Percentiles rank a stretch among this genome's conserved stretches.
phyloP scores from a whole-genome alignment of 2,113 vertebrate genomes.

The Camelus bactrianus region DNA sequence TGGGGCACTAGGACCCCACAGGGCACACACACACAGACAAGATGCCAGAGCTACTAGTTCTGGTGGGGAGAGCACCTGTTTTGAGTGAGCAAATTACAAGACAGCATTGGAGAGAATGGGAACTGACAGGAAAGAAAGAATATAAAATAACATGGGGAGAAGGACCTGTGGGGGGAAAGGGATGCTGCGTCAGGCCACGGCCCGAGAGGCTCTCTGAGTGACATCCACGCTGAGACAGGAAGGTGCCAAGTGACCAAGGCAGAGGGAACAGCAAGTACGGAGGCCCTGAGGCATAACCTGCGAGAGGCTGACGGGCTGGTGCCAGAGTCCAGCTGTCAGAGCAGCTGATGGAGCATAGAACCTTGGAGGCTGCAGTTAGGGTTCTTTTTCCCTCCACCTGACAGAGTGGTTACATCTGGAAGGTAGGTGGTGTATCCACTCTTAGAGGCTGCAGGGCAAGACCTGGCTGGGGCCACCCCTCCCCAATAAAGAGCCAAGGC shows the following conservation, averaged over 20 bases:
- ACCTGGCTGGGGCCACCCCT: neutral
- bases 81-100: too few species aligned
- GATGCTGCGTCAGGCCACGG: neutral
- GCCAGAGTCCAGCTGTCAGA: too few species aligned
- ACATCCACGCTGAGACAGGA: neutral
- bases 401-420: neutral
- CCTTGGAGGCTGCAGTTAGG: neutral
- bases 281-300: neutral
- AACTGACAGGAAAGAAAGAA: neutral
- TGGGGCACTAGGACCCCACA: neutral
- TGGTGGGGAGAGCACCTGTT: neutral
- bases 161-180: too few species aligned
- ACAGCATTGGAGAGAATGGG: neutral
- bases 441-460: neutral
- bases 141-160: neutral
- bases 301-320: neutral
- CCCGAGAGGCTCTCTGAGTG: too few species aligned
- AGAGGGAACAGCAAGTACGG: neutral
- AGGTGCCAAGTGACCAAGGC: neutral
- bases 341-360: neutral
- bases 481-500: neutral
- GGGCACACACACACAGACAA: fast-evolving
- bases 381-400: neutral
- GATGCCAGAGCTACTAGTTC: neutral
- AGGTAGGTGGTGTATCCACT: neutral